Evolutionary conservation across 2,797 vertebrate genomes (phyloP).

Genomic region (Orestias chungarensis): DNA sequence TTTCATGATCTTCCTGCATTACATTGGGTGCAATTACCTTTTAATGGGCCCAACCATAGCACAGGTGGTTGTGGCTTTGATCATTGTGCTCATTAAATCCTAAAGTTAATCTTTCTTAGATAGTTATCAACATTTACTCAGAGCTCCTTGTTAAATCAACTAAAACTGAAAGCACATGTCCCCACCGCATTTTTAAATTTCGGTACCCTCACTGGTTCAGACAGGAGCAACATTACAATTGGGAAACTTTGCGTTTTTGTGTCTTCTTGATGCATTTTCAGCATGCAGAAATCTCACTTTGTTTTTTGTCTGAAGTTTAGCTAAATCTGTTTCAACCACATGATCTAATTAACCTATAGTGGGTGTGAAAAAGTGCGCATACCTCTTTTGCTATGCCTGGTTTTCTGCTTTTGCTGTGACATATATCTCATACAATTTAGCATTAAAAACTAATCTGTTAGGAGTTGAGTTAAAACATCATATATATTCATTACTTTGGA

Average conservation of each 20-base stretch:
- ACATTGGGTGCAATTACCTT: constrained; percentile 80
- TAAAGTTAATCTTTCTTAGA: constrained; percentile 81
- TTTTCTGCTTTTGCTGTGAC: background rate
- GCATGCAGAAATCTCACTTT: constrained; percentile 27
- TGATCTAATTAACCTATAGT: constrained; percentile 46
- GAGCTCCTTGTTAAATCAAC: constrained; percentile 78
- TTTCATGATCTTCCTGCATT: constrained; percentile 55
- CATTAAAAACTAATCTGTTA: background rate
- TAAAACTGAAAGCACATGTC: constrained; percentile 73
- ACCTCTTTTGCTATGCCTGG: background rate
- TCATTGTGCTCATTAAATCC: constrained; percentile 80
- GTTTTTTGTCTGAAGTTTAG: constrained; percentile 34
- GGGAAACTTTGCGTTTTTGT: constrained; percentile 54
- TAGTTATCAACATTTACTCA: constrained; percentile 78
- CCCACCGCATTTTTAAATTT: constrained; percentile 49
- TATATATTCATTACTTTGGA: no score
- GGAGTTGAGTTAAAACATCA: background rate
- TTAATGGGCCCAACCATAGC: constrained; percentile 74
- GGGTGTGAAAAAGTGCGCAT: background rate
- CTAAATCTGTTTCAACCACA: constrained; percentile 57
- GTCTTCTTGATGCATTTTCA: constrained; percentile 40
- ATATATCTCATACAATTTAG: background rate
- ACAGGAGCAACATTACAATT: constrained; percentile 62
- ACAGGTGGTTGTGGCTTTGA: constrained; percentile 83
- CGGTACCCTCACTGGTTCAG: constrained; percentile 56